Evolutionary conservation across 2,888 invertebrate genomes (phyloP), one percentile per base, ranked within the genome.

Genomic region (Machimus atricapillus): DNA sequence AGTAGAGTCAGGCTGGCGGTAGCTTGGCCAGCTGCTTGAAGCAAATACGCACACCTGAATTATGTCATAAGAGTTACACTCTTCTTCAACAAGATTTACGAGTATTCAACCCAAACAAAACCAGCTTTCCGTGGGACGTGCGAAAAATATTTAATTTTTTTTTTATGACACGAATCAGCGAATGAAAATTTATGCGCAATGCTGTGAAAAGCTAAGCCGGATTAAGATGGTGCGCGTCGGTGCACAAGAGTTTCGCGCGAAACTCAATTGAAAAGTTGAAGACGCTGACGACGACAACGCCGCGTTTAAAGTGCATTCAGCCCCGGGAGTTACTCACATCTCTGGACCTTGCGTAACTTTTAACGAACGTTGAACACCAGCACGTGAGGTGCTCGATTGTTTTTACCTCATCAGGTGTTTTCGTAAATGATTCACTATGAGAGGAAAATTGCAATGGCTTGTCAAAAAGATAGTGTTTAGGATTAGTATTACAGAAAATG

Each of bases 91-190:
- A 7, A 19, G 79, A 46, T 79, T 79, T 79, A 79, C 66, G 66
- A 66, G 66, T 66, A 66, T 79, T 79, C 79, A 79, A 79, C 56
- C 79, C 52, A 79, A 79, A 79, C 79, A 79, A 79, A 79, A 79
- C 79, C 52, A 52, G 79, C 79, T 52, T 79, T 79, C 79, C 79
- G 79, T 79, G 79, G 79, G 79, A 79, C 79, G 52, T 79, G 79
- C 79, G 79, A 79, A 79, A 79, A 52, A 79, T 79, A 79, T 79
- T 56, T 79, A 79, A 79, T 52, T 52, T 79, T 79, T 56, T 58
- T 66, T 66, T 66, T 66, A 79, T 79, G 52, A 79, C 52, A 52
- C 79, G n/a, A 79, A 52, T 56, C 52, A 27, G n/a, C 66, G 66
- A 27, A 66, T 52, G 27, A 79, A 76, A 79, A 79, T 52, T 79